Base-by-base conservation (phyloP, 2,797 vertebrate species). In the Valencia hispanica region DNA sequence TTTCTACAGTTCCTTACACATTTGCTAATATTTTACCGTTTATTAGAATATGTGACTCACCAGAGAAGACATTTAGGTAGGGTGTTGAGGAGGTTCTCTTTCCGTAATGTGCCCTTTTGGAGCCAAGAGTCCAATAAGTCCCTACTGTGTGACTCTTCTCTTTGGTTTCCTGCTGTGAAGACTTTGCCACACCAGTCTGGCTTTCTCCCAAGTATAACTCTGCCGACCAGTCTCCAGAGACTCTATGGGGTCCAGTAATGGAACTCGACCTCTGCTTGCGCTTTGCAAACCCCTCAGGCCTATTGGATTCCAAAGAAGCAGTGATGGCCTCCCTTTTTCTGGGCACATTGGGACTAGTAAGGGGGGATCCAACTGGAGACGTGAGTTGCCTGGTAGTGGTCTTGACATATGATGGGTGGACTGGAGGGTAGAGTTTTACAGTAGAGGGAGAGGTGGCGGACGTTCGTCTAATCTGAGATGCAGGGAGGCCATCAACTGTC, bases 361-460 rank as follows among this genome's bases (percentile, higher is more conserved):
- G 91, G 1, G 97, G 97, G 53, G 97, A 97, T 4, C 89, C 84
- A 3, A 93, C 90, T 2, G 97, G 96, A 77, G 97, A 97, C 77
- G 96, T 97, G 85, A 98, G 95, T 87, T 99, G 97, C 81, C 97
- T 94, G 27, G 97, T 98, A 84, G 97, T 99, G 75, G 97, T 99
- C 94, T 97, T 98, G 75, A 99, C 96, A 70, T 99, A 99, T 59
- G 96, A 97, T 1, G 97, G 96, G 55, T 96, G 95, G 83, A 97
- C 95, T 27, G 95, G 94, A 18, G 96, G 96, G 82, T 97, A 97
- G 36, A 96, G 93, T 86, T 96, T 97, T 86, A 96, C 94, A 73
- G 92, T 95, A 66, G 90, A 90, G 79, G 75, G 84, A 10, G 91
- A 84, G 41, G 43, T 80, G 39, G 88, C 91, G 57, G 93, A 92